These are phyloP conservation scores for Emberiza fucata DNA, from an alignment of 2,113 vertebrate species.

Conservation along the genomic window DNA sequence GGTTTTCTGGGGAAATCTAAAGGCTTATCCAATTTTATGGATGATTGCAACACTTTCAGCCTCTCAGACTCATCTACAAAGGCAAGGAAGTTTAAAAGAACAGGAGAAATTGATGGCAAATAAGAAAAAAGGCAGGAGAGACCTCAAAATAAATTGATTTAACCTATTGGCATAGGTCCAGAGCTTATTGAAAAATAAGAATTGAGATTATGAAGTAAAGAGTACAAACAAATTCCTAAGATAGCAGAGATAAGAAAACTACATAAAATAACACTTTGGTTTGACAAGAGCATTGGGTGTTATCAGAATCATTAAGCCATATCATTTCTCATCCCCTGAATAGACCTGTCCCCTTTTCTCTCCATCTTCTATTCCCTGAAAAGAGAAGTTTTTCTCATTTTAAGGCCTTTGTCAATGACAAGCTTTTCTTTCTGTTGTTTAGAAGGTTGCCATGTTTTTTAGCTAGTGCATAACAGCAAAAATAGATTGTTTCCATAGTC, in stretches of 20 bases:
- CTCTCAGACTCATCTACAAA: background rate
- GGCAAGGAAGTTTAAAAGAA: background rate
- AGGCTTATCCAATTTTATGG: slow-evolving; percentile 5
- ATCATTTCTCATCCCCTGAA: background rate
- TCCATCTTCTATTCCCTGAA: background rate
- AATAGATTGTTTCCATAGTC: background rate
- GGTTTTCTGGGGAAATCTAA: background rate
- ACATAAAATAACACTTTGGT: background rate
- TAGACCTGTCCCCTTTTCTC: background rate
- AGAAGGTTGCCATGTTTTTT: background rate
- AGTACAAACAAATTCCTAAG: background rate
- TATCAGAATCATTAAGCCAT: background rate
- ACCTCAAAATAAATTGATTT: background rate
- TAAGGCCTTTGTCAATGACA: background rate
- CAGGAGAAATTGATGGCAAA: background rate
- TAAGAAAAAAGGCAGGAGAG: background rate
- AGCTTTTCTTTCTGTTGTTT: background rate
- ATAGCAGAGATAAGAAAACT: background rate
- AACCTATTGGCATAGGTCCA: background rate
- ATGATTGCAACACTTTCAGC: background rate
- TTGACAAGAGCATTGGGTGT: background rate
- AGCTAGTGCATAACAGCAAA: background rate
- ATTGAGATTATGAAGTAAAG: background rate
- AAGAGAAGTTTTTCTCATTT: background rate
- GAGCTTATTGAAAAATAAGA: background rate